phyloP scores from a whole-genome alignment of 1,140 invertebrate genomes.

The Zaprionus lachaisei region DNA sequence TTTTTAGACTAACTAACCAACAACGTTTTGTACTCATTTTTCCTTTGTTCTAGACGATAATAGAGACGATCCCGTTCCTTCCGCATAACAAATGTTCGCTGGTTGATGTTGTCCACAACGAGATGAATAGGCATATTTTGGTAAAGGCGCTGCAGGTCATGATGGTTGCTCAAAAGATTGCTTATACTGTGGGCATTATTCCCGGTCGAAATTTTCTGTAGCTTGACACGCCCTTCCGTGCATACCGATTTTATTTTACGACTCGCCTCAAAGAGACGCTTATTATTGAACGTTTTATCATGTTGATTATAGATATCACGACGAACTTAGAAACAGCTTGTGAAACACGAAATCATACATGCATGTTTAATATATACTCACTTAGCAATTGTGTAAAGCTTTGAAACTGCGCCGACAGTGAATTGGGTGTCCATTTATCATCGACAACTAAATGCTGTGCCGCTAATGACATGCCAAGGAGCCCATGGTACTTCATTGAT shows the following conservation, averaged over 20 bases:
- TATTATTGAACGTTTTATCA: conserved; percentile 57
- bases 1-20: conserved; percentile 34
- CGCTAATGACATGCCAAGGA: conserved; percentile 67
- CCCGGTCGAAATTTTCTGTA: conserved; percentile 63
- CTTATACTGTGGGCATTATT: conserved; percentile 67
- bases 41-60: conserved; percentile 58
- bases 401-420: conserved; percentile 64
- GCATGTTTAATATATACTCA: conserved; percentile 31
- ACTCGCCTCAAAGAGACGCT: conserved; percentile 42
- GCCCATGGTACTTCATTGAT: conserved; percentile 62
- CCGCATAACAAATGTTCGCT: conserved; percentile 77
- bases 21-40: conserved; percentile 49
- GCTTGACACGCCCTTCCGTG: conserved; percentile 64
- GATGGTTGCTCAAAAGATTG: conserved; percentile 73
- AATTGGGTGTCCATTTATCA: conserved; percentile 65
- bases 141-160: conserved; percentile 74
- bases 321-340: conserved; percentile 40
- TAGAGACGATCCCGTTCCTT: conserved; percentile 77
- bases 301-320: conserved; percentile 59
- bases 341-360: no score
- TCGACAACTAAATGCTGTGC: conserved; percentile 70
- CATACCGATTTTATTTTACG: conserved; percentile 62
- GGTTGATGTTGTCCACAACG: conserved; percentile 79
- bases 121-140: conserved; percentile 76
- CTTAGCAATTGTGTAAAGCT: conserved; percentile 67